phyloP scores from a whole-genome alignment of 2,888 invertebrate species.

The Heliconius erato region DNA sequence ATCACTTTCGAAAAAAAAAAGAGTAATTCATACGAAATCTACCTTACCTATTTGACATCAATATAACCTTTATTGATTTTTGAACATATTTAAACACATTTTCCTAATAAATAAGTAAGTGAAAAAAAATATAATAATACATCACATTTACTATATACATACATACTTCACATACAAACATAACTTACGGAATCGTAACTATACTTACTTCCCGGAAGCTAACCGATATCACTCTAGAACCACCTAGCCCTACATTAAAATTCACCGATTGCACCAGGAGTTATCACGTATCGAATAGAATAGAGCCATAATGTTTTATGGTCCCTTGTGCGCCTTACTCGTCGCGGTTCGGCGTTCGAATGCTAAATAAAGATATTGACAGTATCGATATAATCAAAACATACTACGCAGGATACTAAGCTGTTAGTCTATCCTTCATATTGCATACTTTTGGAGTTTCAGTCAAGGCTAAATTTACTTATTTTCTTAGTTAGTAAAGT shows the following conservation, averaged over 20 bases:
- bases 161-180: background rate
- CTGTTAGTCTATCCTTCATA: constrained; percentile 10
- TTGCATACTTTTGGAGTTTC: background rate
- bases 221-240: constrained; percentile 74
- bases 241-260: constrained; percentile 79
- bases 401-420: constrained; percentile 45
- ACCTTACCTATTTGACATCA: no score
- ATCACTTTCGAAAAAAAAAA: no score
- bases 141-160: background rate
- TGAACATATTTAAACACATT: no score
- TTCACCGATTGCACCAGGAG: constrained; percentile 80
- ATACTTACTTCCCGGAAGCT: constrained; percentile 83
- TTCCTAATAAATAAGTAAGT: background rate
- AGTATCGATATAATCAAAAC: constrained; percentile 61
- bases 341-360: constrained; percentile 77
- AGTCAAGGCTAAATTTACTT: background rate
- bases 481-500: background rate
- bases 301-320: constrained; percentile 84
- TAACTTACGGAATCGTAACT: constrained; percentile 63
- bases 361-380: constrained; percentile 73
- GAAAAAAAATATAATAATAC: no score
- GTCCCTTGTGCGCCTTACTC: constrained; percentile 84
- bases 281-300: constrained; percentile 85
- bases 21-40: no score
- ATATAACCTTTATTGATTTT: no score